These are phyloP conservation scores for Orchesella cincta DNA, from an alignment of 1,140 invertebrate species.

Conservation along the genomic window DNA sequence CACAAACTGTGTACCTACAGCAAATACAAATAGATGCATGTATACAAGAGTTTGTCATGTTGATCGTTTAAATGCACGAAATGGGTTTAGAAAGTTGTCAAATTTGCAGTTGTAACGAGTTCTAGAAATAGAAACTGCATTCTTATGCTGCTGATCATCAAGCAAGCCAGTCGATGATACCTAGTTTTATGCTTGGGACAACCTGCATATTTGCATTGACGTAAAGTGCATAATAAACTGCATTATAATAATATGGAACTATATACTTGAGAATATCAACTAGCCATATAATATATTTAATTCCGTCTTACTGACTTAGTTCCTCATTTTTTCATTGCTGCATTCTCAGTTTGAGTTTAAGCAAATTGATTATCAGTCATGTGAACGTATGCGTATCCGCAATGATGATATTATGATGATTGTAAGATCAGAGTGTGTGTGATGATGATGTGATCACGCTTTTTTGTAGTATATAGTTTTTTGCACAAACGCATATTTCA, in stretches of 20 bases:
- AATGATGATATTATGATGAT: neutral
- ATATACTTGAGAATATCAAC: neutral
- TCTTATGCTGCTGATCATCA: too few species aligned
- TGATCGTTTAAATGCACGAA: conserved; percentile 2
- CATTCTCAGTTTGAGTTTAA: neutral
- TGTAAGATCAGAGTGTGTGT: neutral
- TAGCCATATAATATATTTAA: neutral
- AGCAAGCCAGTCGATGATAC: neutral
- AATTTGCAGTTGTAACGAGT: conserved; percentile 29
- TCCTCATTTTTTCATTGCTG: too few species aligned
- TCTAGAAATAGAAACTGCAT: conserved; percentile 40
- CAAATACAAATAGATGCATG: too few species aligned
- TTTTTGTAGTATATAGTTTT: too few species aligned
- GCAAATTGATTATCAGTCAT: neutral
- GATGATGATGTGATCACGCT: neutral
- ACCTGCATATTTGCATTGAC: neutral
- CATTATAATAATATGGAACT: neutral
- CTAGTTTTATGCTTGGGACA: neutral
- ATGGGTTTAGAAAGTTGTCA: conserved; percentile 44
- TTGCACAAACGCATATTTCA: too few species aligned
- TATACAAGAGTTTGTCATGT: neutral
- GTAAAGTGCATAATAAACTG: neutral
- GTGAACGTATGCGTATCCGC: neutral
- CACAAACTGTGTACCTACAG: neutral
- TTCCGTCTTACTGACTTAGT: too few species aligned